phyloP scores from a whole-genome alignment of 2,113 vertebrate genomes.

The Hystrix brachyura region DNA sequence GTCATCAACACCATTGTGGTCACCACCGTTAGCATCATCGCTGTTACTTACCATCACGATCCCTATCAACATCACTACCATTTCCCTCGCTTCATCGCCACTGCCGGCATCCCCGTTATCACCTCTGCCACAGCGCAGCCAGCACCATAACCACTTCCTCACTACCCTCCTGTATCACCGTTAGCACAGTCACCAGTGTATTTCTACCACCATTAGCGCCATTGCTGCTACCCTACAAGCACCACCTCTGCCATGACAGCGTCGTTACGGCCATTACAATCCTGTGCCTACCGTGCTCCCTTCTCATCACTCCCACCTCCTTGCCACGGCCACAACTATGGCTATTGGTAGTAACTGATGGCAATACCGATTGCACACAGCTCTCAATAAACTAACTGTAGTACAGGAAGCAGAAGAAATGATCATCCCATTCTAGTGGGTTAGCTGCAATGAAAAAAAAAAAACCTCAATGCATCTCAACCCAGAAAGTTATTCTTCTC shows the following conservation, averaged over 20 bases:
- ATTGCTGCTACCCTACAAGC: neutral
- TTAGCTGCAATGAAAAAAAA: neutral
- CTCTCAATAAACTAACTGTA: conserved; percentile 37
- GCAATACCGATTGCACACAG: neutral
- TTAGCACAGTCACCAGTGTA: neutral
- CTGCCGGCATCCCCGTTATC: neutral
- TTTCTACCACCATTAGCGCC: neutral
- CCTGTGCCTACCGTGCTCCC: neutral
- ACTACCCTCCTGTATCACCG: neutral
- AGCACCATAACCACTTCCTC: neutral
- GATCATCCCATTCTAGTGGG: neutral
- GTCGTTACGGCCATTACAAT: neutral
- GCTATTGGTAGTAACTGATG: neutral
- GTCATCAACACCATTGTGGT: neutral
- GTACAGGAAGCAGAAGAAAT: conserved; percentile 50
- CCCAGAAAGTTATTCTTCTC: conserved; percentile 56
- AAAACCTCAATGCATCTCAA: neutral
- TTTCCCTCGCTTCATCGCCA: neutral
- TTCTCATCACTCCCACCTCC: neutral
- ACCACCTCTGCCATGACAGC: neutral
- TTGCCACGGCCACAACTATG: neutral
- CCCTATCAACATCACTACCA: neutral
- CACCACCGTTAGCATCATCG: neutral
- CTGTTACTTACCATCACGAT: neutral
- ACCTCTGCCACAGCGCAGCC: too few species aligned